phyloP scores from a whole-genome alignment of 2,888 invertebrate genomes.

The Bruchidius siliquastri region DNA sequence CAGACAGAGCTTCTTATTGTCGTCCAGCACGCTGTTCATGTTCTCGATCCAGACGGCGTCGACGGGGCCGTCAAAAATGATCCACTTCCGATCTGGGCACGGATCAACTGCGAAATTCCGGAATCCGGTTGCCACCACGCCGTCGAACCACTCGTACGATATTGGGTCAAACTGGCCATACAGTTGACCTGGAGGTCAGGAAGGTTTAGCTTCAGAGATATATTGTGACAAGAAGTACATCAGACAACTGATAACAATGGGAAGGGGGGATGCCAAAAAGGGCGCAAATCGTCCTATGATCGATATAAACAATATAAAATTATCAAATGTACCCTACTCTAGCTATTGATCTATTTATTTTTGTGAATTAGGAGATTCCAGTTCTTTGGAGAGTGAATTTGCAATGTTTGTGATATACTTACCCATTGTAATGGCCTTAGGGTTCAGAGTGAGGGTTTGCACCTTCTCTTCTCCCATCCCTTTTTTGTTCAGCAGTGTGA shows the following conservation, averaged over 20 bases:
- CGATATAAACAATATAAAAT: too few species aligned
- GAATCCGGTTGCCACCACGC: slow-evolving; percentile 77
- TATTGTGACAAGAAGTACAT: too few species aligned
- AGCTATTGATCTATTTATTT: too few species aligned
- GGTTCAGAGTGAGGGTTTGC: slow-evolving; percentile 78
- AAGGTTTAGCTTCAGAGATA: too few species aligned
- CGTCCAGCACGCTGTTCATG: slow-evolving; percentile 84
- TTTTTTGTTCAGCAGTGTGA: slow-evolving; percentile 64
- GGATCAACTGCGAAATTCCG: slow-evolving; percentile 71
- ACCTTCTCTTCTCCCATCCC: slow-evolving; percentile 53
- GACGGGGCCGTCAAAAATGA: slow-evolving; percentile 88
- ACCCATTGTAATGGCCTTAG: slow-evolving; percentile 69
- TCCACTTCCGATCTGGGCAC: slow-evolving; percentile 78
- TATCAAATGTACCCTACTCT: too few species aligned
- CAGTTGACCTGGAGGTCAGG: slow-evolving; percentile 80
- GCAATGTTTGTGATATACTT: background rate
- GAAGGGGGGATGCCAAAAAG: too few species aligned
- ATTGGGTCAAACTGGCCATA: slow-evolving; percentile 86
- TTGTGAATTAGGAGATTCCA: too few species aligned
- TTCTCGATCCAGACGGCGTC: slow-evolving; percentile 90
- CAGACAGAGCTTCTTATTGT: slow-evolving; percentile 81
- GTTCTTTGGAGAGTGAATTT: too few species aligned
- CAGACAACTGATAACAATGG: too few species aligned
- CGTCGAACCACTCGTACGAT: slow-evolving; percentile 89
- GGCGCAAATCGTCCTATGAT: too few species aligned